Conservation (phyloP, 2,113 vertebrate genomes). For the Menidia beryllina region DNA sequence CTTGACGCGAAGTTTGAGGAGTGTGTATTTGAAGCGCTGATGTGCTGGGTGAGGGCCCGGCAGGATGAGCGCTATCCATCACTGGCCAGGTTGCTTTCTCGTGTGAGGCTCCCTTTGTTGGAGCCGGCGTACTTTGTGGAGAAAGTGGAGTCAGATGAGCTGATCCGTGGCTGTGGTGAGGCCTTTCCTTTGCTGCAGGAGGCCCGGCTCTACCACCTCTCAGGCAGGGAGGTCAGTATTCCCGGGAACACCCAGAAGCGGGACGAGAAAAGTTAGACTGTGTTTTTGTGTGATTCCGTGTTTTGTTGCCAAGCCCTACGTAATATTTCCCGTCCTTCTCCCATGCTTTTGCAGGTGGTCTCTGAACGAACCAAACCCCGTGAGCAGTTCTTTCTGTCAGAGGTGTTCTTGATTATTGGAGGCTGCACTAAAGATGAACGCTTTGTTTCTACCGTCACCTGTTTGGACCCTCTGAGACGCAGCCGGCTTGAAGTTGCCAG, state of each 20-base stretch:
- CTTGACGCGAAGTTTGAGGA: constrained; percentile 90
- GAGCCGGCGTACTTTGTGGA: constrained; percentile 96
- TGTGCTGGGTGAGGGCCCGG: constrained; percentile 88
- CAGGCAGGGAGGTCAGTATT: constrained; percentile 89
- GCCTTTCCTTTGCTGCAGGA: constrained; percentile 93
- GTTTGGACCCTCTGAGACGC: constrained; percentile 94
- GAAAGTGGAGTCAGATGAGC: constrained; percentile 89
- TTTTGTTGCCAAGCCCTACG: neutral
- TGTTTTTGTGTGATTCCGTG: neutral
- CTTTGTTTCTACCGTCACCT: constrained; percentile 95
- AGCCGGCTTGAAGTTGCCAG: constrained; percentile 97
- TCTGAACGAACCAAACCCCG: constrained; percentile 96
- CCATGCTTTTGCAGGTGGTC: constrained; percentile 84
- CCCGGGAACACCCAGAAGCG: neutral
- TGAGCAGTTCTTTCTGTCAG: constrained; percentile 91
- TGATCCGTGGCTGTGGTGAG: constrained; percentile 89
- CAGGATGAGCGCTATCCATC: constrained; percentile 80
- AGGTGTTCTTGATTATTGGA: constrained; percentile 97
- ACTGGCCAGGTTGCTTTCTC: constrained; percentile 84
- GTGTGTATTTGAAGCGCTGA: constrained; percentile 90
- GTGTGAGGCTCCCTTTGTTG: constrained; percentile 89
- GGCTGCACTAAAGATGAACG: constrained; percentile 97
- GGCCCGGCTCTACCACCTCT: constrained; percentile 91
- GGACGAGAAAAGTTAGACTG: neutral
- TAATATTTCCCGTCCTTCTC: too few relatives aligned